Evolutionary conservation across 2,113 vertebrate genomes (phyloP), one percentile per base, ranked within the genome.

Genomic region (Hyla sarda): DNA sequence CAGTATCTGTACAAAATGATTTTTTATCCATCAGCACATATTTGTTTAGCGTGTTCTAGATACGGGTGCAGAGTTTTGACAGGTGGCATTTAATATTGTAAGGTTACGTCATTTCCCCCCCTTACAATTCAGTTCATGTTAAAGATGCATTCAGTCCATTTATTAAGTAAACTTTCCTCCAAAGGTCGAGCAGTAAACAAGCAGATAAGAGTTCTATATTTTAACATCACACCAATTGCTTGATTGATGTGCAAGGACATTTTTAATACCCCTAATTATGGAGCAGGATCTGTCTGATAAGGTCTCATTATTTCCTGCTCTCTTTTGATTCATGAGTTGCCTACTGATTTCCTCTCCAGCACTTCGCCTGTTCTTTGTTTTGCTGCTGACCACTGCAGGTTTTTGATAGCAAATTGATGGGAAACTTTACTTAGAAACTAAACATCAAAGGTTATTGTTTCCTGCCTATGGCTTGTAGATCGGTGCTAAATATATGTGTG

Each of bases 381-480:
- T 83, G 82, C 82, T 83, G 82, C 82, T 83, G 82, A 83, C 71
- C 82, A 60, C 82, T 83, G 82, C 82, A 83, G 54, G 69, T 75
- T 83, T 75, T 83, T 83, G 82, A 83, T 74, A 75, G 54, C 82
- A 74, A 83, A 83, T 75, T 74, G 71, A 83, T 83, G 82, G 32
- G n/a, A 74, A 83, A 75, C 82, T 58, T 83, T 45, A 56, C 69
- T 73, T 37, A 47, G 58, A 82, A 82, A 69, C 21, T 54, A 32
- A 56, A 45, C 50, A 72, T 34, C 48, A 83, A 73, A 73, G 48
- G n/a, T 72, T 56, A 58, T 74, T 37, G 69, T 30, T 45, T 83
- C 8, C 79, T 73, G 23, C 48, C 21, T 50, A 67, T 48, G 41
- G 41, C 56, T 25, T 58, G 16, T 6, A 81, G 25, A 71, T 69